Base-by-base conservation (phyloP, 2,797 vertebrate species). In the Parambassis ranga region DNA sequence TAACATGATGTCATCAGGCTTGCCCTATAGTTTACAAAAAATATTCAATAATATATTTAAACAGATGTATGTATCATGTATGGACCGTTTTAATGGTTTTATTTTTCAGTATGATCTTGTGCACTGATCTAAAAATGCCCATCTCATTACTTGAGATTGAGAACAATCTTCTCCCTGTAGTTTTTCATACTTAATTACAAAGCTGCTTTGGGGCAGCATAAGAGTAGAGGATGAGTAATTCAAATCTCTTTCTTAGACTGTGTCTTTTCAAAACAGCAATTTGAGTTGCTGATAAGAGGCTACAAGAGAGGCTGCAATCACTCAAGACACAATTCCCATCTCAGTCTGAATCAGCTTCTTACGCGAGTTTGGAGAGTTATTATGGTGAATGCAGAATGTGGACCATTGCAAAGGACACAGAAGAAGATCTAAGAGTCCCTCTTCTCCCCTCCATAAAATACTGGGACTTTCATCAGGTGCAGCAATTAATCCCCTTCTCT, bases 241-340 rank as follows among this genome's bases (percentile, higher is more conserved):
- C 18, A 31, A 28, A 62, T 31, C 5, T 10, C 49, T 30, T 31
- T 57, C 26, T 30, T 19, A 16, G 31, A 55, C 18, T 26, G 16
- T 30, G 31, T 15, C 23, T 33, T n/a, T 61, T 72, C 24, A 57
- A 49, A 63, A 43, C 15, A 42, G 38, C 51, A 53, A 58, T 46
- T 42, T 19, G 27, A 51, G 14, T 23, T 59, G 19, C 13, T 30
- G 27, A 35, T n/a, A 8, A 32, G 68, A 13, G 43, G 28, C 56
- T 59, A 74, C 11, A 32, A 15, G 38, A 15, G 38, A 11, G 16
- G 46, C 30, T 52, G 42, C 50, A 67, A 76, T 81, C 65, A 66
- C 50, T 38, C 0, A 38, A 15, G 14, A 37, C 15, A 51, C 10
- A 14, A 10, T 18, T 35, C 13, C 27, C 52, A 18, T 26, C 20